These are phyloP conservation scores for Stigmatopora argus DNA, from an alignment of 2,113 vertebrate genomes.

Conservation along the genomic window DNA sequence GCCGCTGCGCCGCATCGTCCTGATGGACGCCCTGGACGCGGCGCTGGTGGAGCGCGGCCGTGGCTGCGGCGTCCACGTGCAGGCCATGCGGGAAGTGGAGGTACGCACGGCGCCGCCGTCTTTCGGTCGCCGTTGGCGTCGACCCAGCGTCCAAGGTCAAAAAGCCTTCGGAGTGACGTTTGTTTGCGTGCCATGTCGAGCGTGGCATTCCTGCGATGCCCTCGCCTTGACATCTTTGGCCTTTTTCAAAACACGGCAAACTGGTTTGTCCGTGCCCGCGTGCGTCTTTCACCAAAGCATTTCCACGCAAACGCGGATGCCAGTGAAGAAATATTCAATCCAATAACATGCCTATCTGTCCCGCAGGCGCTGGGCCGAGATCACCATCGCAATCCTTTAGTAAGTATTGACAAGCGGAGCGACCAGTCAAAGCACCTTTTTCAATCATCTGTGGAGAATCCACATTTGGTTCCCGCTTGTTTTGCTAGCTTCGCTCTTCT, in stretches of 20 bases:
- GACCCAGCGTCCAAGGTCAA: no score
- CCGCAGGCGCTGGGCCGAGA: constrained; percentile 79
- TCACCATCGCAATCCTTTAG: constrained; percentile 73
- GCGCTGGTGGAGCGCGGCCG: constrained; percentile 72
- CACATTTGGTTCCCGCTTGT: no score
- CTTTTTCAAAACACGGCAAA: neutral
- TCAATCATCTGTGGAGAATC: no score
- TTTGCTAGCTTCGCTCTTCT: no score
- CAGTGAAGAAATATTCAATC: no score
- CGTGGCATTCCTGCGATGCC: neutral
- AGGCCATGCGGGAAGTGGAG: constrained; percentile 84
- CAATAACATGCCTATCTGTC: neutral
- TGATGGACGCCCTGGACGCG: constrained; percentile 85
- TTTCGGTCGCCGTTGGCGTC: no score
- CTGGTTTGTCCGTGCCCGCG: neutral
- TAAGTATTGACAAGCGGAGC: constrained; percentile 62
- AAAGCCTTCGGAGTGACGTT: no score
- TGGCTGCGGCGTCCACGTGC: constrained; percentile 78
- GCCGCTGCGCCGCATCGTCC: constrained; percentile 79
- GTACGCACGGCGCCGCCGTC: constrained; percentile 46
- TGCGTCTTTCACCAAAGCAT: neutral
- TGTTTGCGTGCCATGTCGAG: no score
- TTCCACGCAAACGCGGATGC: neutral
- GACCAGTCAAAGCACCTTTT: no score
- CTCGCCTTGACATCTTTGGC: neutral